Conservation (phyloP, 1,140 invertebrate species). For the Drosophila orena region DNA sequence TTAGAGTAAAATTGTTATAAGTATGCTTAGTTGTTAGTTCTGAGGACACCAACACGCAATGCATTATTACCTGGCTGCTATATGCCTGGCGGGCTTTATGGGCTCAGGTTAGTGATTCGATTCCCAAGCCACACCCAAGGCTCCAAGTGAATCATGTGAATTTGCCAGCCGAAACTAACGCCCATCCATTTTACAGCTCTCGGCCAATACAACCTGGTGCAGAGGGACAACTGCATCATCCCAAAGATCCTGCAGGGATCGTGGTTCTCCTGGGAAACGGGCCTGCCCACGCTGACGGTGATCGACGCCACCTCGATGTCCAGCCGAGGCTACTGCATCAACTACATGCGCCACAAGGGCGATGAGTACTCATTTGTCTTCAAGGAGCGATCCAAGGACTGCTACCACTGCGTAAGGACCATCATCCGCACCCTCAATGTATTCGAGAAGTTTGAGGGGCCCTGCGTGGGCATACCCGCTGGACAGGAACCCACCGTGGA, state of each 20-base stretch:
- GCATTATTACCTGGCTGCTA: conserved; percentile 33
- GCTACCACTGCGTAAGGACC: conserved; percentile 94
- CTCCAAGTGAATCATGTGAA: conserved; percentile 64
- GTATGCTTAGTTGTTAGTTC: conserved; percentile 40
- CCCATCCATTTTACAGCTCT: conserved; percentile 21
- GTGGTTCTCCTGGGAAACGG: conserved; percentile 97
- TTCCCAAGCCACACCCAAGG: conserved; percentile 69
- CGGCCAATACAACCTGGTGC: conserved; percentile 63
- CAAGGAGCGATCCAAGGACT: conserved; percentile 87
- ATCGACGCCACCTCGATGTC: conserved; percentile 92
- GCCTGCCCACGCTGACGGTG: conserved; percentile 92
- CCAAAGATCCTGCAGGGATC: conserved; percentile 92
- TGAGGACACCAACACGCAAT: conserved; percentile 29
- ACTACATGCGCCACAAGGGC: conserved; percentile 89
- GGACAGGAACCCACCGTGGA: conserved; percentile 89
- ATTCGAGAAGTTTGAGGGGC: conserved; percentile 93
- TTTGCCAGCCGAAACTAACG: not conserved
- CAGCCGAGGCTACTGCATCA: conserved; percentile 89
- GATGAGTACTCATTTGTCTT: conserved; percentile 95
- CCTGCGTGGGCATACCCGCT: conserved; percentile 89
- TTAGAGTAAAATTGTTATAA: conserved; percentile 1
- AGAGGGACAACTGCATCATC: conserved; percentile 86
- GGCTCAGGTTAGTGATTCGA: conserved; percentile 50
- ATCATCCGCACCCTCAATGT: conserved; percentile 95
- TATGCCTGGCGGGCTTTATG: conserved; percentile 42